Evolutionary conservation across 2,113 vertebrate species (phyloP).

Genomic region (Heterochromis multidens): DNA sequence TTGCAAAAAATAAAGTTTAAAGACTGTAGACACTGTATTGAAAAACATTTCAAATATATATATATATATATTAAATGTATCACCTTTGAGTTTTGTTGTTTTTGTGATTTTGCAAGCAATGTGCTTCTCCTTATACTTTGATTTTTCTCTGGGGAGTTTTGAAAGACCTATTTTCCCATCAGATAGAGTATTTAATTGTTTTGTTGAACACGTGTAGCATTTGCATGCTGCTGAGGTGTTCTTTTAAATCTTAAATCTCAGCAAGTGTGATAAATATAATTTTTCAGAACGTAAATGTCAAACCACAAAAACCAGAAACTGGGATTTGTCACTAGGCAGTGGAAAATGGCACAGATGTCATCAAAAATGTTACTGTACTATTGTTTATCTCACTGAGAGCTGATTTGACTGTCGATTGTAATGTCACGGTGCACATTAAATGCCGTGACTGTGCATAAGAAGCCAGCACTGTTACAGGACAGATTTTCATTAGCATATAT

Average conservation of each 20-base stretch:
- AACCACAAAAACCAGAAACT: not conserved
- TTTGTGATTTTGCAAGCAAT: not conserved
- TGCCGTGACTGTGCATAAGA: not conserved
- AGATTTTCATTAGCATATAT: constrained; percentile 16
- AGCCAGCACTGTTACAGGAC: not conserved
- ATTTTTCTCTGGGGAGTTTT: not conserved
- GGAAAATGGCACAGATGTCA: constrained; percentile 21
- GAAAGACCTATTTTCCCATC: not conserved
- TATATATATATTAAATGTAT: not conserved
- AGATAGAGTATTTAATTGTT: not conserved
- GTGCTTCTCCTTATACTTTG: not conserved
- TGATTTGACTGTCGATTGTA: constrained; percentile 1
- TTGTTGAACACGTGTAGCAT: not conserved
- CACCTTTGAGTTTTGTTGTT: not conserved
- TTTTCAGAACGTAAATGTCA: constrained; percentile 52
- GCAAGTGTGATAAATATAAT: constrained; percentile 6
- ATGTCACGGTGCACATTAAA: not conserved
- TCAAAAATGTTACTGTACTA: not conserved
- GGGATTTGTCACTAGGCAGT: constrained; percentile 14
- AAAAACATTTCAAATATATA: not conserved
- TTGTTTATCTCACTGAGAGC: not conserved
- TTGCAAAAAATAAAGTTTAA: not conserved
- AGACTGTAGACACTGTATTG: not conserved
- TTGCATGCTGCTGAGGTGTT: constrained; percentile 10
- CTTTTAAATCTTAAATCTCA: not conserved